These are phyloP conservation scores for Xenopus borealis DNA, from an alignment of 2,113 vertebrate species.

Conservation along the genomic window DNA sequence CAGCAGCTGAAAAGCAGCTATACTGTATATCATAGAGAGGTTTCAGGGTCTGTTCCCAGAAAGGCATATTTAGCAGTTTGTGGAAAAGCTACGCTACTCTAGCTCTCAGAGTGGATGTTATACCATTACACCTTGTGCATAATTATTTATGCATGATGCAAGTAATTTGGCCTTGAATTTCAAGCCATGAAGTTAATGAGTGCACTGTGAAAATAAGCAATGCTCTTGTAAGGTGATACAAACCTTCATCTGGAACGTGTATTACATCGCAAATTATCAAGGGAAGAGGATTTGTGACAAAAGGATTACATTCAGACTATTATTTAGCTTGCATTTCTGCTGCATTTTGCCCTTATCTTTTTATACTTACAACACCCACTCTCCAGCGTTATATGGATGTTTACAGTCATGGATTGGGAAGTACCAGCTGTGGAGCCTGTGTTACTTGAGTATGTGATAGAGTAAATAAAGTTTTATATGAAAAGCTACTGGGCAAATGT, in stretches of 20 bases:
- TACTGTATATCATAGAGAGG: neutral
- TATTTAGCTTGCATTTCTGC: too few species aligned
- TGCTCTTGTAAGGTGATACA: slow-evolving; percentile 15
- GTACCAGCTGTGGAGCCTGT: too few species aligned
- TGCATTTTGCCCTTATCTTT: too few species aligned
- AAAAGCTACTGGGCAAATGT: too few species aligned
- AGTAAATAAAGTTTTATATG: too few species aligned
- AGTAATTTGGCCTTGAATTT: slow-evolving; percentile 14
- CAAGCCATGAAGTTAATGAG: slow-evolving; percentile 2
- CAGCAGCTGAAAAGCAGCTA: slow-evolving; percentile 39
- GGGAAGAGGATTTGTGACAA: neutral
- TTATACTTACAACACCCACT: too few species aligned
- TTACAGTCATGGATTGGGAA: too few species aligned
- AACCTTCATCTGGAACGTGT: neutral
- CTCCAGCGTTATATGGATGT: too few species aligned
- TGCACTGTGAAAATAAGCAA: slow-evolving; percentile 4
- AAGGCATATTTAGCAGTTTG: slow-evolving; percentile 17
- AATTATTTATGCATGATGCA: slow-evolving; percentile 26
- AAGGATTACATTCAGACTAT: neutral
- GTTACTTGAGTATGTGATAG: too few species aligned
- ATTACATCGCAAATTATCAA: neutral
- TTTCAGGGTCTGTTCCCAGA: neutral
- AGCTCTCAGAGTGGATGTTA: neutral
- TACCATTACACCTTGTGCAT: slow-evolving; percentile 12
- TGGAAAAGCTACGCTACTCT: neutral